Evolutionary conservation across 2,797 vertebrate species (phyloP).

Genomic region (Leuciscus waleckii): DNA sequence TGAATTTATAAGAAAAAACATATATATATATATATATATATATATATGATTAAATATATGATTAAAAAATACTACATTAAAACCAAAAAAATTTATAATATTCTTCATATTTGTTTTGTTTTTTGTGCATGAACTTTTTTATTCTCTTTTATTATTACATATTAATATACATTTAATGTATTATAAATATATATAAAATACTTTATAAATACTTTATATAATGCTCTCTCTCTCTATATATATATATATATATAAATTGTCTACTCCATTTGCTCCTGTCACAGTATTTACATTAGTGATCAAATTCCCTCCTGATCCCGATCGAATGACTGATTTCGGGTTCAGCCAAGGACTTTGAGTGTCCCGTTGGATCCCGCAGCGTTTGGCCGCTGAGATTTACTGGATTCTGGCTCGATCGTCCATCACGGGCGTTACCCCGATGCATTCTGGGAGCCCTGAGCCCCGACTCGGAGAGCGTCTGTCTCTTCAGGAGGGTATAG

Average conservation of each 20-base stretch:
- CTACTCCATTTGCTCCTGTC: too few relatives aligned
- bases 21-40: too few relatives aligned
- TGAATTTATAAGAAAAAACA: too few relatives aligned
- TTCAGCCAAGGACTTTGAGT: background rate
- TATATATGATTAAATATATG: background rate
- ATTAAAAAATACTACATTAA: background rate
- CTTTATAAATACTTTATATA: too few relatives aligned
- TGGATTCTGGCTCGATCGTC: background rate
- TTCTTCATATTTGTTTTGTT: background rate
- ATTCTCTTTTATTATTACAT: too few relatives aligned
- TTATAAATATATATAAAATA: too few relatives aligned
- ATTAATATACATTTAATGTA: too few relatives aligned
- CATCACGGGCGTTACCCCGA: background rate
- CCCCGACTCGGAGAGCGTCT: background rate
- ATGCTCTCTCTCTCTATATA: too few relatives aligned
- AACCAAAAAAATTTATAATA: background rate
- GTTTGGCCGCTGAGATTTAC: conserved; percentile 22
- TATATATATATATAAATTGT: too few relatives aligned
- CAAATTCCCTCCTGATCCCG: background rate
- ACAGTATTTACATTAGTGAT: background rate
- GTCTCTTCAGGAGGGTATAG: conserved; percentile 10
- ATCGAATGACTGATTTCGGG: background rate
- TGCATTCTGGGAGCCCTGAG: conserved; percentile 49
- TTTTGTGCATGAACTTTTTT: background rate
- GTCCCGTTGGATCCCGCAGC: background rate